These are phyloP conservation scores for Martes martes DNA, from an alignment of 2,113 vertebrate species.

Conservation along the genomic window DNA sequence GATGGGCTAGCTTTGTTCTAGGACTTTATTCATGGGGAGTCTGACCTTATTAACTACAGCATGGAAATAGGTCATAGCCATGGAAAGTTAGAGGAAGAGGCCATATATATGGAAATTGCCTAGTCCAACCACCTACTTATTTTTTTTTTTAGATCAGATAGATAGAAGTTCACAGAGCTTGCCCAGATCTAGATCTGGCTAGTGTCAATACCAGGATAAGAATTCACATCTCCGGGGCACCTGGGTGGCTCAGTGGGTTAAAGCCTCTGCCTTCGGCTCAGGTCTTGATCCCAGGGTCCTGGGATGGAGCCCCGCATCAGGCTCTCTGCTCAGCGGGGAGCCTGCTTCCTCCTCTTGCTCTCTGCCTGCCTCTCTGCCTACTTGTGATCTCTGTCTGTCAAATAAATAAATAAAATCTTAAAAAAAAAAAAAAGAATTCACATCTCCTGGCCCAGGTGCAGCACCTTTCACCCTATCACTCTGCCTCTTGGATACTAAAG, in stretches of 20 bases:
- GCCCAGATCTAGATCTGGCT: background rate
- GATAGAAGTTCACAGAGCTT: background rate
- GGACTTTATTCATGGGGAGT: background rate
- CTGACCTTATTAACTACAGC: background rate
- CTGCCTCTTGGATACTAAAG: background rate
- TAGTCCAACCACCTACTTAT: background rate
- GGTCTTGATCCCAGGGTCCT: too few relatives aligned
- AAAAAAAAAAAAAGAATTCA: background rate
- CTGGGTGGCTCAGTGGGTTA: too few relatives aligned
- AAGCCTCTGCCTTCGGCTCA: too few relatives aligned
- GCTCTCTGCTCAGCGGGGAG: too few relatives aligned
- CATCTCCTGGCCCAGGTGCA: background rate
- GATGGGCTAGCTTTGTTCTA: background rate
- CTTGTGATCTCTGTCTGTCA: too few relatives aligned
- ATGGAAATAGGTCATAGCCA: background rate
- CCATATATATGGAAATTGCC: background rate
- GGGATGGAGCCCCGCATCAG: too few relatives aligned
- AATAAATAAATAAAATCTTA: too few relatives aligned
- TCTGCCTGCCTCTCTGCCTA: too few relatives aligned
- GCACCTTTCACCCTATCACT: background rate
- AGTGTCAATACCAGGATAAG: background rate
- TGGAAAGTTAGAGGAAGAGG: background rate
- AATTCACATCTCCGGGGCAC: background rate
- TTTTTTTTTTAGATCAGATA: background rate
- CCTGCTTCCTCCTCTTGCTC: too few relatives aligned